Conservation (phyloP, 2,797 vertebrate genomes). For the Monodelphis domestica region DNA sequence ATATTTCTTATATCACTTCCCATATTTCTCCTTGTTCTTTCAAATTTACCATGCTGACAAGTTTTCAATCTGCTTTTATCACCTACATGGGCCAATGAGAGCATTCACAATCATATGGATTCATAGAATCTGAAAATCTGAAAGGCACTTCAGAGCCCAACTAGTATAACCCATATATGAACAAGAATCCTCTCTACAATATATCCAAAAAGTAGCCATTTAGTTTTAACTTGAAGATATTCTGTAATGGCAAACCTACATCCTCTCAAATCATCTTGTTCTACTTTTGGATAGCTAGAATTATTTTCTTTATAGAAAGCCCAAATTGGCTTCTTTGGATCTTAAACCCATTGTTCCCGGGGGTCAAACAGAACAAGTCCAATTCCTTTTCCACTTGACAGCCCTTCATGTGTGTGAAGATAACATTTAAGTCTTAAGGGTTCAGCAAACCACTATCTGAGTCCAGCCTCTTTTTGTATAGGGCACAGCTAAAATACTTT, state of each 20-base stretch:
- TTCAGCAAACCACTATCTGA: neutral
- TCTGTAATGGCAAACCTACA: neutral
- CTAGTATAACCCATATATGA: neutral
- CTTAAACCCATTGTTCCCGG: neutral
- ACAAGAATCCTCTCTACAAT: neutral
- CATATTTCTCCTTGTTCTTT: neutral
- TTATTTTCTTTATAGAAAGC: neutral
- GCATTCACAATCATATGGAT: neutral
- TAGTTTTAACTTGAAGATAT: neutral
- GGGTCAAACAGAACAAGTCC: neutral
- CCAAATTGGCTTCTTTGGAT: neutral
- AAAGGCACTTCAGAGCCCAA: neutral
- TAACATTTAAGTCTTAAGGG: neutral
- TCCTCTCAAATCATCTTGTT: neutral
- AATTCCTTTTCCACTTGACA: neutral
- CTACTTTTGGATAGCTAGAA: neutral
- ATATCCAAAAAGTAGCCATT: neutral
- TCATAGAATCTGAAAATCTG: neutral
- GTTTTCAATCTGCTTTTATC: neutral
- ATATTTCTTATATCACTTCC: neutral
- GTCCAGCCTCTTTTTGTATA: neutral
- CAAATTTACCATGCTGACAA: neutral
- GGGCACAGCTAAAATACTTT: neutral
- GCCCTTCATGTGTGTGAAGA: neutral
- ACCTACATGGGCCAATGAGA: neutral